Evolutionary conservation across 2,113 vertebrate genomes (phyloP), one percentile per base, ranked within the genome.

Genomic region (Pelvicachromis taeniatus): DNA sequence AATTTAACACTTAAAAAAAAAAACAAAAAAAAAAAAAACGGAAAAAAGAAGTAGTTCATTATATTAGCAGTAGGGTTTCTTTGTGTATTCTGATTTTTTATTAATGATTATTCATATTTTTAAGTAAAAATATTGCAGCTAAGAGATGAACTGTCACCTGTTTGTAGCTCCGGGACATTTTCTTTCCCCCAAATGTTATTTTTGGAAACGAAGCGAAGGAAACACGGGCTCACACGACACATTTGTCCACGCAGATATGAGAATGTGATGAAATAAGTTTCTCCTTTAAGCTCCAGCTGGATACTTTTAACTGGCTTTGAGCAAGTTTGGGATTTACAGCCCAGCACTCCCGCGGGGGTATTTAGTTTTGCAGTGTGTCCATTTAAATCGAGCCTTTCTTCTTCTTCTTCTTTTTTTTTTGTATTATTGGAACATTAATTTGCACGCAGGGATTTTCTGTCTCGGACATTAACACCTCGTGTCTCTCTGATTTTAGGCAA

Each of bases 401-500:
- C n/a, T n/a, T n/a, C n/a, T 63, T 61, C 5, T 33, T 33, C 31
- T 6, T 65, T 11, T 8, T 65, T 65, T 38, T 21, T 8, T 65
- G 61, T 38, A 8, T 65, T n/a, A 79, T 70, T 19, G 29, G 26
- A 65, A 13, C 65, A 55, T 55, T 50, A 55, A 53, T 73, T 79
- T 65, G 29, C 83, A 78, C 40, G 82, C 38, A 52, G 65, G 21
- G 63, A 80, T 85, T 68, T 81, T 82, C 35, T 85, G 73, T 40
- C 31, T 58, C 19, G 83, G 54, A 85, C 84, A 85, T 81, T 95
- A 89, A 95, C 58, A 48, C 88, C 6, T 79, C 33, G 82, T 91
- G 68, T 93, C 65, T 93, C 9, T 88, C 78, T 92, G 19, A 83
- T 93, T 95, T 87, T 94, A 99, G 99, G 97, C 98, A 99, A 97